Base-by-base conservation (phyloP, 92 coral and sea anemone genomes). In the Micromussa lordhowensis region DNA sequence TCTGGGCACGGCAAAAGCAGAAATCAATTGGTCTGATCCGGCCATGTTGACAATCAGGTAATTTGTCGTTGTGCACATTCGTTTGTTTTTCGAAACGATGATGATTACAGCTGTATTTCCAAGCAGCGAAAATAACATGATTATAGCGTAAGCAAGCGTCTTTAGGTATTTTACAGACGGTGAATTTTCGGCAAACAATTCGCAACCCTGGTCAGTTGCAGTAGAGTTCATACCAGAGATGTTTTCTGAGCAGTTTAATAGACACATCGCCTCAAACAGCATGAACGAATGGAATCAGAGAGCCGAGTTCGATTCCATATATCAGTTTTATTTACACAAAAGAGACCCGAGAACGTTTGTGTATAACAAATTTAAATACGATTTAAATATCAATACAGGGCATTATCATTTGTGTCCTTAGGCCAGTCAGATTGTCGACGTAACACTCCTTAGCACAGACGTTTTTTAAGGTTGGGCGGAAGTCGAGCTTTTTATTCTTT, bases 21-120 rank as follows among this genome's bases (percentile, higher is more conserved):
- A 63, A 17, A 86, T 86, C 6, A 89, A 32, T 4, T 84, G 36
- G 38, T 89, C 92, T 13, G 92, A 89, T 13, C 80, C 80, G 55
- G 88, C 86, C 92, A 89, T 89, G 78, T 89, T 89, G 16, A 88
- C 92, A 14, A 89, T 89, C 59, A n/a, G n/a, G n/a, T n/a, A n/a
- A n/a, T n/a, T n/a, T n/a, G n/a, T n/a, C n/a, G n/a, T n/a, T n/a
- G n/a, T 82, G 18, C 88, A 31, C 75, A 89, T 54, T 24, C 78
- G 82, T 63, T 80, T 89, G 68, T 77, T 86, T 76, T 77, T 89
- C 59, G 85, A 83, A n/a, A 89, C 85, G 61, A 89, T 84, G 8
- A 79, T 18, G 26, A 89, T 63, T 28, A 89, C 85, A 38, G 85
- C 55, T 35, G 83, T 76, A 59, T 89, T 89, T 22, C 92, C 92